These are phyloP conservation scores for Epicauta chinensis DNA, from an alignment of 1,140 invertebrate genomes.

Conservation along the genomic window DNA sequence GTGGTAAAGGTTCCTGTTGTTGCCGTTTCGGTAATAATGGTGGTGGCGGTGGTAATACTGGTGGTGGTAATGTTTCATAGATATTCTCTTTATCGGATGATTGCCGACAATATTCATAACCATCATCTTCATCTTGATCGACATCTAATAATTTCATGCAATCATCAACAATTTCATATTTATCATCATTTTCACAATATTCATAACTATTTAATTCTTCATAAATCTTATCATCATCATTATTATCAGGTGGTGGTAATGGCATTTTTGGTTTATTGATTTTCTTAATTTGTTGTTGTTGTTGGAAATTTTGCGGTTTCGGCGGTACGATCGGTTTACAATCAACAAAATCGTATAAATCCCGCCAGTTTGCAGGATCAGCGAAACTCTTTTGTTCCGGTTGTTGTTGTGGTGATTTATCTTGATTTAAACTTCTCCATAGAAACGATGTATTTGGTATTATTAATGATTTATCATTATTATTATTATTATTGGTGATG, in stretches of 20 bases:
- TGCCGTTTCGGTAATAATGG: constrained; percentile 13
- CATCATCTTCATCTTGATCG: constrained; percentile 22
- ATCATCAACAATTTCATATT: constrained; percentile 24
- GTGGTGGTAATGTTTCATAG: constrained; percentile 33
- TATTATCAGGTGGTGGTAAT: constrained; percentile 9
- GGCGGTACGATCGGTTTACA: constrained; percentile 19
- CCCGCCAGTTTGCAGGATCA: constrained; percentile 4
- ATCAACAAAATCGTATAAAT: constrained; percentile 11
- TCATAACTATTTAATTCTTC: constrained; percentile 28
- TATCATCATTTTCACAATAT: constrained; percentile 11
- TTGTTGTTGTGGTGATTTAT: constrained; percentile 15
- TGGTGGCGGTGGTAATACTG: constrained; percentile 20
- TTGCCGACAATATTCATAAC: constrained; percentile 16
- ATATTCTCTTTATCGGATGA: constrained; percentile 28
- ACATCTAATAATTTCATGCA: too few species aligned
- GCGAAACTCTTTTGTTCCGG: too few species aligned
- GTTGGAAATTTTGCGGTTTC: constrained; percentile 4
- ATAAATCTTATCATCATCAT: constrained; percentile 20
- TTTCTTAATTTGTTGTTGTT: constrained; percentile 8
- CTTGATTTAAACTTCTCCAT: constrained; percentile 22
- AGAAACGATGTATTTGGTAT: constrained; percentile 31
- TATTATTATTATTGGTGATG: background rate
- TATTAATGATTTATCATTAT: background rate
- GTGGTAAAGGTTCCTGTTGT: constrained; percentile 29
- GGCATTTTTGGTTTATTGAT: constrained; percentile 6